Percentiles rank a stretch among this genome's conserved stretches.
phyloP scores from a whole-genome alignment of 2,797 vertebrate species.

The Acanthornis magna region DNA sequence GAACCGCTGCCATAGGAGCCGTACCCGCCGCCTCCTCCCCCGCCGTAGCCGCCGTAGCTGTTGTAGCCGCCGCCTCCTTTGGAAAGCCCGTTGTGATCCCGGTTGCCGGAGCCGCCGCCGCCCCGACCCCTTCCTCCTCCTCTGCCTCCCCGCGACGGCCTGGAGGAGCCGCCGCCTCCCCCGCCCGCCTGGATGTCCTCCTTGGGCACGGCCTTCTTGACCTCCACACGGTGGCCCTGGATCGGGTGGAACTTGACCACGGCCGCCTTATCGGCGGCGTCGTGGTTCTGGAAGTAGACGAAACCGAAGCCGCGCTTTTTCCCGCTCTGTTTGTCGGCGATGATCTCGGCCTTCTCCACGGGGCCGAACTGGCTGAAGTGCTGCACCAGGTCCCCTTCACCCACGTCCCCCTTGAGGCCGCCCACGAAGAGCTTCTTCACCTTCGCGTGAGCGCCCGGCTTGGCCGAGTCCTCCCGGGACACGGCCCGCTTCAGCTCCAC shows the following conservation, averaged over 20 bases:
- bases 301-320: slow-evolving; percentile 97
- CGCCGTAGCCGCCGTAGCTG: slow-evolving; percentile 80
- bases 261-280: slow-evolving; percentile 93
- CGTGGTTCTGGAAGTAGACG: slow-evolving; percentile 93
- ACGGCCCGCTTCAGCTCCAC: slow-evolving; percentile 98
- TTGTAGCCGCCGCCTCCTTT: slow-evolving; percentile 85
- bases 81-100: slow-evolving; percentile 83
- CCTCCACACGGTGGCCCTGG: slow-evolving; percentile 94
- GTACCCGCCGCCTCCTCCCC: slow-evolving; percentile 78
- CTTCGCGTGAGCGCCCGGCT: slow-evolving; percentile 93
- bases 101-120: slow-evolving; percentile 79
- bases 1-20: slow-evolving; percentile 86
- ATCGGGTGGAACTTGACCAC: slow-evolving; percentile 95
- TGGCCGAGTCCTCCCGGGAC: slow-evolving; percentile 93
- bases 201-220: slow-evolving; percentile 96
- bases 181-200: slow-evolving; percentile 91
- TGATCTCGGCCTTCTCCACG: slow-evolving; percentile 95
- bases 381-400: slow-evolving; percentile 84
- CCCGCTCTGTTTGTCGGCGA: slow-evolving; percentile 93
- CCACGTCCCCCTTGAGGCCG: slow-evolving; percentile 90
- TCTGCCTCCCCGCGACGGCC: slow-evolving; percentile 80
- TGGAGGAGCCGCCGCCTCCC: slow-evolving; percentile 78
- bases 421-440: slow-evolving; percentile 98
- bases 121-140: slow-evolving; percentile 68
- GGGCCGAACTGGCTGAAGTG: slow-evolving; percentile 91